Evolutionary conservation across 1,140 invertebrate genomes (phyloP), one percentile per base, ranked within the genome.

Genomic region (Calliphora vicina): DNA sequence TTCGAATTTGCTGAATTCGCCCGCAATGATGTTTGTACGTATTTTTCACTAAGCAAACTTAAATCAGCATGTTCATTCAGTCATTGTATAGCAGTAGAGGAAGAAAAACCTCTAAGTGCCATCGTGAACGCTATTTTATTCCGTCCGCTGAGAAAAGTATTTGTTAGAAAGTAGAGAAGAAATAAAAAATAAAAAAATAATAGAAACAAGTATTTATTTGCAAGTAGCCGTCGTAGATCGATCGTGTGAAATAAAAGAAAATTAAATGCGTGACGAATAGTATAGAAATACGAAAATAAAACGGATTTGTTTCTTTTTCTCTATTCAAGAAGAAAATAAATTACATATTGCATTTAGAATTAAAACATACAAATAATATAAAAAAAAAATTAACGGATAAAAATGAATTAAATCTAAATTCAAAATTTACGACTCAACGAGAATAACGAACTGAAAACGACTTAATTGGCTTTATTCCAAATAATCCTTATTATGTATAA

Each of bases 41-140:
- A 23, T 29, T n/a, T 27, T 78, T 61, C 43, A 15, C 80, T 29
- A 10, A 81, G 12, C 74, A 81, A 20, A 81, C 6, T 81, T 8
- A 81, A 81, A 81, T 81, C 50, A n/a, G 43, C 45, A 81, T 17
- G 26, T 61, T 82, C 81, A 43, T 61, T 82, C 81, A 82, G 81
- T 82, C 81, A 82, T 82, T 43, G 81, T 67, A 17, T 27, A 82
- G 61, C 57, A 82, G 81, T 82, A 45, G 71, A 73, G 29, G 81
- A 82, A 82, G 67, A 23, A 73, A 73, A 82, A 72, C 67, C 81
- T 82, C 35, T 81, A 67, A 81, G 67, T 73, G 81, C 29, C 67
- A 57, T 15, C 25, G 81, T 82, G 35, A 57, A 57, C 42, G 61
- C 20, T 57, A 12, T 23, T 67, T 67, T 23, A 67, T 23, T 67